Base-by-base conservation (phyloP, 2,113 vertebrate species). In the Brienomyrus longianalis region DNA sequence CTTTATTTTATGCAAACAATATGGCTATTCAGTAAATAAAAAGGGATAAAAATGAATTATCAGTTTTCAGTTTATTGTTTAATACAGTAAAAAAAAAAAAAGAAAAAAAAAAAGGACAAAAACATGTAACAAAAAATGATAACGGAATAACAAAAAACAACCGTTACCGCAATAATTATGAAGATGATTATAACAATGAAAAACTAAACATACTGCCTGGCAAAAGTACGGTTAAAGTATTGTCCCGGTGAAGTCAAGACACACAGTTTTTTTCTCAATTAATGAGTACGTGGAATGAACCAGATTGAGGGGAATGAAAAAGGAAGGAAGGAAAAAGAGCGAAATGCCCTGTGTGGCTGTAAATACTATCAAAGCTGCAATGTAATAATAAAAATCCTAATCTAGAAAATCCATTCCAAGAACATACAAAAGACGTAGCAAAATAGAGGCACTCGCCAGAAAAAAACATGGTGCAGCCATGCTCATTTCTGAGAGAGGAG, bases 11-110 rank as follows among this genome's bases (percentile, higher is more conserved):
- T 48, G 47, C 23, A 27, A 48, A 48, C 9, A 13, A 43, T 80
- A 80, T 43, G 39, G 39, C 39, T 39, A 80, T 35, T 80, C 74
- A 80, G 31, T 19, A 80, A 43, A 80, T 39, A 51, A 88, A n/a
- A 51, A 43, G 13, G 56, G 51, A 56, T 31, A 27, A 31, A 85
- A 19, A 54, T 54, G 74, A 89, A 90, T 91, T 66, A 17, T 15
- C 74, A 91, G 90, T 93, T 92, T 91, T 90, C 89, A 54, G 1
- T 90, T 91, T 90, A 93, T 92, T 91, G 93, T 95, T 94, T 92
- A 91, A 93, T 95, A 94, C 94, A 95, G 94, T 92, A 92, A 88
- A 93, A 92, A 94, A 91, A 89, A 80, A 89, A 88, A 39, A 39
- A 31, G 31, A 31, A 39, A 39, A 39, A 39, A 39, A 48, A 74